Evolutionary conservation across 2,113 vertebrate species (phyloP).

Genomic region (Orcinus orca): DNA sequence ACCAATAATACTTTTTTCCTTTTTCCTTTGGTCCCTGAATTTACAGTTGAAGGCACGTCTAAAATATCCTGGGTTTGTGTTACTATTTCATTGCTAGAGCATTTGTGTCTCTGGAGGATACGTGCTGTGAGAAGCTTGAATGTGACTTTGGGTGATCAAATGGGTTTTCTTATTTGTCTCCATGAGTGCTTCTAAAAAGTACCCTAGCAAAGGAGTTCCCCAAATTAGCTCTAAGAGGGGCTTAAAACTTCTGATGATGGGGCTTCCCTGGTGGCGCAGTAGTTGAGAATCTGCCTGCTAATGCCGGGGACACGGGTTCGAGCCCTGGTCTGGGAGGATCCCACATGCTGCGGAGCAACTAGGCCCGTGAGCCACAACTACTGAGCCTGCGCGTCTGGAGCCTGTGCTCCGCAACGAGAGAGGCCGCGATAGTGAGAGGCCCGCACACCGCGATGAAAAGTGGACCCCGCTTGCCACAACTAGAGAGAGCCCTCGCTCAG

Average conservation of each 20-base stretch:
- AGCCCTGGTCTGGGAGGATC: too few species aligned
- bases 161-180: slow-evolving; percentile 25
- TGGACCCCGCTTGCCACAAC: too few species aligned
- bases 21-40: background rate
- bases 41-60: background rate
- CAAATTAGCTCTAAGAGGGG: background rate
- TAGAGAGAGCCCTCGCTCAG: too few species aligned
- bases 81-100: background rate
- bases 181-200: background rate
- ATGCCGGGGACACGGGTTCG: too few species aligned
- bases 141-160: background rate
- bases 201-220: background rate
- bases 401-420: too few species aligned
- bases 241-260: background rate
- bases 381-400: too few species aligned
- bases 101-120: background rate
- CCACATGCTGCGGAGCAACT: too few species aligned
- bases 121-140: background rate
- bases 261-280: too few species aligned
- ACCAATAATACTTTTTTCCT: background rate
- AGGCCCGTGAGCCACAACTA: too few species aligned
- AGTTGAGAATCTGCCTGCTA: too few species aligned
- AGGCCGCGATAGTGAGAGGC: too few species aligned
- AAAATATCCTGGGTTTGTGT: background rate
- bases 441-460: too few species aligned